Evolutionary conservation across 2,113 vertebrate species (phyloP).

Genomic region (Trogon melanurus): DNA sequence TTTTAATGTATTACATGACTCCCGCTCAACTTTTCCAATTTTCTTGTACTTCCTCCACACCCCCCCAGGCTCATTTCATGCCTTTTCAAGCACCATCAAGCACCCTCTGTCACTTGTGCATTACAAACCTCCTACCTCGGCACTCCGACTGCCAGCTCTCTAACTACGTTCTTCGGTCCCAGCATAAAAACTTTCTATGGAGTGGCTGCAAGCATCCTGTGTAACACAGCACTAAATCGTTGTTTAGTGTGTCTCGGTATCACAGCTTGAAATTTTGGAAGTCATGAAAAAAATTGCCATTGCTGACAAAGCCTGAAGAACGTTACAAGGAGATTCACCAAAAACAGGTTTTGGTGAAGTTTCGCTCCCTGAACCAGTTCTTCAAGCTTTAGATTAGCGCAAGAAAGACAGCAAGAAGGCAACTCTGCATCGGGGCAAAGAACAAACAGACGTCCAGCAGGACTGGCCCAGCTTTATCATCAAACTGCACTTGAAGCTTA

Average conservation of each 20-base stretch:
- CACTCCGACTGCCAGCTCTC: neutral
- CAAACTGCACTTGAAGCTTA: neutral
- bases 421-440: neutral
- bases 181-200: neutral
- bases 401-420: neutral
- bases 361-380: neutral
- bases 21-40: neutral
- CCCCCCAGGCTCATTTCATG: neutral
- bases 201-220: neutral
- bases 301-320: neutral
- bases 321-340: neutral
- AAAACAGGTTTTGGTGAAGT: neutral
- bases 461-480: neutral
- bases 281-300: neutral
- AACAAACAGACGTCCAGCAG: neutral
- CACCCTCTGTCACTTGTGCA: neutral
- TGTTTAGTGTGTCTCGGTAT: neutral
- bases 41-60: neutral
- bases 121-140: neutral
- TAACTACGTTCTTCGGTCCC: neutral
- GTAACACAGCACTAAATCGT: neutral
- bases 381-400: neutral
- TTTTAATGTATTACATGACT: neutral
- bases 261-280: neutral
- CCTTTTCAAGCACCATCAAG: neutral